Base-by-base conservation (phyloP, 2,888 invertebrate species). In the Drosophila borealis region DNA sequence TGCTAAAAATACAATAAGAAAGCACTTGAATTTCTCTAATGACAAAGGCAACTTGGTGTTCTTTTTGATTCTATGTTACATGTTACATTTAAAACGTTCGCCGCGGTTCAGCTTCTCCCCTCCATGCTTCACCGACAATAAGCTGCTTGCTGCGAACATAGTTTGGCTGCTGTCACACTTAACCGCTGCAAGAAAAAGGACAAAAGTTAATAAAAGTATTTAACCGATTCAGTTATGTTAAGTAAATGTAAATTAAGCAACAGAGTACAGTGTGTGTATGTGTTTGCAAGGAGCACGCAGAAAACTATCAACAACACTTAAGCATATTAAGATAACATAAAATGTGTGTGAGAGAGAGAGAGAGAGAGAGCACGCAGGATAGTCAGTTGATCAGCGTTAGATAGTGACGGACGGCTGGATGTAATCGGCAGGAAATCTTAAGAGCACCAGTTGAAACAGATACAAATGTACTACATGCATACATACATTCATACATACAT, bases 1-100 rank as follows among this genome's bases (percentile, higher is more conserved):
- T 67, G 71, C 71, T 72, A 54, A 70, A 42, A 67, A 68, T 80
- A 87, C 71, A 73, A 78, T 54, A 70, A 72, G 81, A 90, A 89
- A 90, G 89, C 90, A 89, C 88, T 90, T 88, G 80, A 82, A 80
- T 80, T 88, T 87, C 74, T 74, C 77, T 70, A 60, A 65, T 79
- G 81, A 81, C 74, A 80, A 89, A 90, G 90, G 90, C 90, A 90
- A 88, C 86, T 62, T 86, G 88, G 90, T 89, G 88, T 81, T 89
- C 41, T 60, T 66, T 39, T 60, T 25, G 54, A 51, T 53, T 62
- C n/a, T 55, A 46, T 68, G 34, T 71, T 67, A 44, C 39, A 56
- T 57, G 19, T 71, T 48, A 39, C 34, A 39, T 49, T 44, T 53
- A 2, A 37, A 46, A 37, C 21, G 51, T 29, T 29, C 29, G 29